phyloP scores from a whole-genome alignment of 2,797 vertebrate species.

The Saxicola maurus region DNA sequence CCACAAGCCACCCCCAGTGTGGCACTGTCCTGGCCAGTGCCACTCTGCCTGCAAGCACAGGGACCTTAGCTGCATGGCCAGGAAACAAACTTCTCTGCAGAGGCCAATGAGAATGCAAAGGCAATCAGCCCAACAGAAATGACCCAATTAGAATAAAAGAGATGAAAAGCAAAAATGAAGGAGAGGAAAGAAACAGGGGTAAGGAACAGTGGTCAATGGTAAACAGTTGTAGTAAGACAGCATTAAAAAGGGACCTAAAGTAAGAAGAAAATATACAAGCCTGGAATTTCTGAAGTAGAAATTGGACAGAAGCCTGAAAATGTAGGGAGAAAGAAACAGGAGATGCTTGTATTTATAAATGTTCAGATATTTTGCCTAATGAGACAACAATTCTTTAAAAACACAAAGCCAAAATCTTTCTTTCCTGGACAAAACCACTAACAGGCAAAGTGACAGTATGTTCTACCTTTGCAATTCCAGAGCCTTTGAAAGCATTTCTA shows the following conservation, averaged over 20 bases:
- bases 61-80: background rate
- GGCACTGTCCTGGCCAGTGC: background rate
- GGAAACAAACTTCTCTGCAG: background rate
- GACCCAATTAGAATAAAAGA: background rate
- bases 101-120: conserved; percentile 1
- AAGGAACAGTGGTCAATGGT: background rate
- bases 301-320: conserved; percentile 51
- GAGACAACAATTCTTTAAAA: background rate
- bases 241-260: conserved; percentile 18
- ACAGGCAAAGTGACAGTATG: background rate
- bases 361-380: background rate
- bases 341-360: conserved; percentile 11
- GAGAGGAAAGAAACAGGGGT: background rate
- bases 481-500: background rate
- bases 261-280: conserved; percentile 51
- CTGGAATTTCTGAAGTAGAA: conserved; percentile 59
- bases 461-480: background rate
- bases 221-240: background rate
- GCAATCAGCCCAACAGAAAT: background rate
- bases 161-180: background rate
- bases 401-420: background rate
- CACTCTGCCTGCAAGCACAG: background rate
- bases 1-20: background rate
- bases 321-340: background rate
- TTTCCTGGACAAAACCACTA: background rate